These are phyloP conservation scores for Beris morrisii DNA, from an alignment of 2,888 invertebrate genomes.

Conservation along the genomic window DNA sequence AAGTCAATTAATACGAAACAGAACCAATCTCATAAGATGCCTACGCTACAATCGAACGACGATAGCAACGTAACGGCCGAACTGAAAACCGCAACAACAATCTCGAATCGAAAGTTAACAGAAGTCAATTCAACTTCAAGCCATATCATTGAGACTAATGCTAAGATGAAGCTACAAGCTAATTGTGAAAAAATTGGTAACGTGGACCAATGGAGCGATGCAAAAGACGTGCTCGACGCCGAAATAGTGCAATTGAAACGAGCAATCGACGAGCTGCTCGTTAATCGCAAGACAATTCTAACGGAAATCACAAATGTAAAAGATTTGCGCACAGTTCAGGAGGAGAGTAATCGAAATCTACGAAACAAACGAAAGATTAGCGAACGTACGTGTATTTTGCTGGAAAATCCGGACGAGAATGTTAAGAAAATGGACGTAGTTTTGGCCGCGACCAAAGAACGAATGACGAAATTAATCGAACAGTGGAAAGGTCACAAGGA, in stretches of 20 bases:
- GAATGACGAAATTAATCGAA: conserved; percentile 64
- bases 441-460: conserved; percentile 65
- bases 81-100: not conserved
- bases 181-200: conserved; percentile 4
- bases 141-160: too few relatives aligned
- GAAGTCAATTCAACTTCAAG: too few relatives aligned
- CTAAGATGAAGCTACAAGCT: not conserved
- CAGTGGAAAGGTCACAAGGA: conserved; percentile 75
- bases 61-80: not conserved
- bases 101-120: too few relatives aligned
- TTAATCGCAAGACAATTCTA: conserved; percentile 42
- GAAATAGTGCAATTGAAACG: conserved; percentile 51
- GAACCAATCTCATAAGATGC: not conserved
- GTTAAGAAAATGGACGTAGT: conserved; percentile 61
- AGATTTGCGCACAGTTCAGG: conserved; percentile 52
- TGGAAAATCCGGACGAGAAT: conserved; percentile 67
- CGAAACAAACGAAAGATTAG: conserved; percentile 59
- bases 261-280: conserved; percentile 51
- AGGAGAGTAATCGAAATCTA: conserved; percentile 51
- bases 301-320: conserved; percentile 43
- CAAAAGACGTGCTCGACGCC: conserved; percentile 38
- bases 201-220: not conserved
- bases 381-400: conserved; percentile 64
- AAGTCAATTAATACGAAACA: conserved; percentile 28
- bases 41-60: not conserved